Evolutionary conservation across 37 sponge, comb jelly and placozoan species (phyloP), one percentile per base, ranked within the genome.

Genomic region (Bolinopsis microptera): DNA sequence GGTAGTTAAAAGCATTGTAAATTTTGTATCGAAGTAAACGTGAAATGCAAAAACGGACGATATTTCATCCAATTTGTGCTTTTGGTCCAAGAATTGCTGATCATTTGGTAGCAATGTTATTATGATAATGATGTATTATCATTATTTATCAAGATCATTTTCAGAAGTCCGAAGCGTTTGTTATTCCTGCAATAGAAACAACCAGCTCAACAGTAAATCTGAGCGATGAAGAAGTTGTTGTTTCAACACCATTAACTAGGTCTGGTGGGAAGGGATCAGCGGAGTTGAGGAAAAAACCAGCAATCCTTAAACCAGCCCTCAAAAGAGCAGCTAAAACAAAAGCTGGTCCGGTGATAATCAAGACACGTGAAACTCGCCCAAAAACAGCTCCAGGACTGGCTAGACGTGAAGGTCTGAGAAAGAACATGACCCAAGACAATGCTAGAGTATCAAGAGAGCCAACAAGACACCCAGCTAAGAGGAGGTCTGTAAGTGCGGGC

Each of bases 101-200:
- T n/a, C n/a, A n/a, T n/a, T n/a, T n/a, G n/a, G n/a, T n/a, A n/a
- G n/a, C n/a, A n/a, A n/a, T n/a, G n/a, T n/a, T n/a, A n/a, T n/a
- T n/a, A n/a, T n/a, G n/a, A n/a, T n/a, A n/a, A n/a, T n/a, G n/a
- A n/a, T n/a, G n/a, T n/a, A n/a, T n/a, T n/a, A n/a, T n/a, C n/a
- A n/a, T n/a, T n/a, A n/a, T n/a, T n/a, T n/a, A n/a, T n/a, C n/a
- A n/a, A n/a, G n/a, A n/a, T n/a, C n/a, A 24, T 39, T 86, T 41
- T 23, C 90, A 86, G 90, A 34, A 39, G 25, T 86, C 90, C n/a
- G 90, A 28, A 34, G 90, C 90, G 8, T 86, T 86, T 86, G 90
- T 86, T 24, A 40, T 34, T 5, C 36, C 90, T 0, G 90, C 90
- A 23, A 86, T 86, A 30, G 90, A 86, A 27, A 86, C 90, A 8